Conservation (phyloP, 2,888 invertebrate species). For the Callyntrura guangdongensis region DNA sequence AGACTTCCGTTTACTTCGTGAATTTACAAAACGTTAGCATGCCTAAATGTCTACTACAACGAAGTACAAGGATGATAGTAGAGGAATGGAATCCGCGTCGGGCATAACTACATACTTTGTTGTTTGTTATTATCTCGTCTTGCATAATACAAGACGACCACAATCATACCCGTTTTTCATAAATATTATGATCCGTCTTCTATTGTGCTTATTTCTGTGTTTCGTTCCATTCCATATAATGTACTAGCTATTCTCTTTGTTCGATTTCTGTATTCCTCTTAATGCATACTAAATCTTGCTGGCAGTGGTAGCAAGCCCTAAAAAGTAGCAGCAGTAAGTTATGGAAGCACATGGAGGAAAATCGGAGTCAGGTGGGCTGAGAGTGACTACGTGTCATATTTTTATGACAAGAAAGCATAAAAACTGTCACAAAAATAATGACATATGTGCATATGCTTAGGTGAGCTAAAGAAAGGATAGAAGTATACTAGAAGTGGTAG, state of each 20-base stretch:
- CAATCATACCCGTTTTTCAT: not conserved
- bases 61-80: not conserved
- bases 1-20: too few relatives aligned
- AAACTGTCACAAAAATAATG: constrained; percentile 74
- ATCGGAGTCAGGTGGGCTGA: constrained; percentile 67
- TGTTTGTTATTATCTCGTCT: not conserved
- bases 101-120: not conserved
- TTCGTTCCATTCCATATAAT: not conserved
- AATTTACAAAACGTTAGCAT: not conserved
- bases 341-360: not conserved
- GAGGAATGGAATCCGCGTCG: not conserved
- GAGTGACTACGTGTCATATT: constrained; percentile 70
- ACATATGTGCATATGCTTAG: constrained; percentile 21
- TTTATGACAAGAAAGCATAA: constrained; percentile 72
- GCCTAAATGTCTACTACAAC: not conserved
- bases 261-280: not conserved
- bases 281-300: not conserved
- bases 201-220: not conserved
- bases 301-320: not conserved
- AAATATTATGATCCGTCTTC: not conserved
- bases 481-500: not conserved
- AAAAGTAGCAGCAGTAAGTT: not conserved
- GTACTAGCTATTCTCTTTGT: not conserved
- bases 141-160: not conserved
- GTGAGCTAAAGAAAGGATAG: not conserved